phyloP scores from a whole-genome alignment of 2,797 vertebrate species.

The Philypnodon macrostomus region DNA sequence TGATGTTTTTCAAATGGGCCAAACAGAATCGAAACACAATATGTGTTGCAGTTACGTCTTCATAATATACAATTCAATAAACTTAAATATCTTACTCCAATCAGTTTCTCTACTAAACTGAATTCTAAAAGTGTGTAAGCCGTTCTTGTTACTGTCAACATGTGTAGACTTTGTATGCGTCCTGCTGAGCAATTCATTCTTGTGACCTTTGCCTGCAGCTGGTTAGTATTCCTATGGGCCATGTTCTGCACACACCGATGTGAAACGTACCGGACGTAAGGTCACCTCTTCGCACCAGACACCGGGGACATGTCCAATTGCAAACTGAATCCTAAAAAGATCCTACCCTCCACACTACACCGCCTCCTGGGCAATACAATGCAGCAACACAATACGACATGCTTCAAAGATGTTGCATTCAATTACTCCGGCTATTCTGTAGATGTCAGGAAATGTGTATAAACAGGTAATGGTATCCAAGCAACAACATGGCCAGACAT shows the following conservation, averaged over 20 bases:
- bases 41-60: no score
- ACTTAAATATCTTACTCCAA: no score
- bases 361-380: constrained; percentile 32
- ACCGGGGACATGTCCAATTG: constrained; percentile 54
- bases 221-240: constrained; percentile 56
- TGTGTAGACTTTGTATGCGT: constrained; percentile 41
- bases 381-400: constrained; percentile 52
- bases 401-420: constrained; percentile 55
- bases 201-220: constrained; percentile 69
- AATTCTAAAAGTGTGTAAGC: no score
- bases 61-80: no score
- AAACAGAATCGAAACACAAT: no score
- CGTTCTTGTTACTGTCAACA: constrained; percentile 39
- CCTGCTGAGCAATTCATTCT: constrained; percentile 31
- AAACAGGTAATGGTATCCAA: no score
- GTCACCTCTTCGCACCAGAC: constrained; percentile 64
- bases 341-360: background rate
- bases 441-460: constrained; percentile 27
- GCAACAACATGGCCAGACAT: no score
- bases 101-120: no score
- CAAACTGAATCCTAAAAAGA: constrained; percentile 63
- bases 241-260: constrained; percentile 64
- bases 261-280: no score
- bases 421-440: constrained; percentile 60
- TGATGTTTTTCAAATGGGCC: no score